These are phyloP conservation scores for Lochmaea capreae DNA, from an alignment of 2,888 invertebrate species.

Conservation along the genomic window DNA sequence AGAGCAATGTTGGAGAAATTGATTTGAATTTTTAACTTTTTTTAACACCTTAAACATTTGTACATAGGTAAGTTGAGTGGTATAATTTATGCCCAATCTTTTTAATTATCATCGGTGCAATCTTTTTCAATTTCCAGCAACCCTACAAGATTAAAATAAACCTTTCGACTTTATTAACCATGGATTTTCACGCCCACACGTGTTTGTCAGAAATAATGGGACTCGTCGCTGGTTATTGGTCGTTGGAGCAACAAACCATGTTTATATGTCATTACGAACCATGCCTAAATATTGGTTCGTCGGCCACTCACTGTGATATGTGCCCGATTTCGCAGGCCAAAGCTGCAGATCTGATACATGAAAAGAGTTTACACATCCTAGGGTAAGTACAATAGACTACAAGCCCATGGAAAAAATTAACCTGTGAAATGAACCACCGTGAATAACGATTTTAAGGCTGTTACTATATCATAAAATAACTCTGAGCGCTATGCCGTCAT, in stretches of 20 bases:
- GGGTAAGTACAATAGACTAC: constrained; percentile 27
- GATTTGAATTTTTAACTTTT: too few species aligned
- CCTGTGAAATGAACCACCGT: too few species aligned
- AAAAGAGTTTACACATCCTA: constrained; percentile 64
- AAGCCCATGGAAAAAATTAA: too few species aligned
- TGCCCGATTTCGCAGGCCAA: constrained; percentile 77
- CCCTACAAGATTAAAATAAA: constrained; percentile 72
- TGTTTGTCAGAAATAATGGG: constrained; percentile 82
- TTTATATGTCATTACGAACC: constrained; percentile 71
- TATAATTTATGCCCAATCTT: background rate
- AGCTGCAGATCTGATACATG: constrained; percentile 71
- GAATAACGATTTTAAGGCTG: too few species aligned
- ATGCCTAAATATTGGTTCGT: constrained; percentile 73
- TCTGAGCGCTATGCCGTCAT: too few species aligned
- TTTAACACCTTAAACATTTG: too few species aligned
- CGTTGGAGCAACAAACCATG: constrained; percentile 60
- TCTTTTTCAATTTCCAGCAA: constrained; percentile 65
- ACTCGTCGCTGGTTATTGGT: constrained; percentile 73
- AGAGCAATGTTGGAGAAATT: too few species aligned
- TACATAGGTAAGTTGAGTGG: too few species aligned
- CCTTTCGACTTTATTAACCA: constrained; percentile 72
- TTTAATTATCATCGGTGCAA: background rate
- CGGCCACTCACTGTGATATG: constrained; percentile 81
- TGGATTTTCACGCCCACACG: constrained; percentile 79
- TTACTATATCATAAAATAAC: too few species aligned